Evolutionary conservation across 2,113 vertebrate genomes (phyloP).

Genomic region (Rattus norvegicus): DNA sequence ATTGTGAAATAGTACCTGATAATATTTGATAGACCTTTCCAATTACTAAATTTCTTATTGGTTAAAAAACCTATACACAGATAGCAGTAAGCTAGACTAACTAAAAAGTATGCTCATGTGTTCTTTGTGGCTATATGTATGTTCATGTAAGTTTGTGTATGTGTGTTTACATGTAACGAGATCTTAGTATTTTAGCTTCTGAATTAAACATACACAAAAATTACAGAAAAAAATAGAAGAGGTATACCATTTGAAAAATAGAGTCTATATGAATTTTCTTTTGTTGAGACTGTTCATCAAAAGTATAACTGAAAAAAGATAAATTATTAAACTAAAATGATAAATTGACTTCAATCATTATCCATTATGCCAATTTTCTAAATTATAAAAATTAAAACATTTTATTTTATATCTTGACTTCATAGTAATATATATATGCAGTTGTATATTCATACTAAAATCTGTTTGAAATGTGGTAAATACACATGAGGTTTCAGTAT

Average conservation of each 20-base stretch:
- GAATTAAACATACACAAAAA: slow-evolving; percentile 21
- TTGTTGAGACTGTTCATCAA: neutral
- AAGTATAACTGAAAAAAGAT: slow-evolving; percentile 13
- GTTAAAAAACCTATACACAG: slow-evolving; percentile 10
- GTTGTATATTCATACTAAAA: neutral
- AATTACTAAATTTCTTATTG: slow-evolving; percentile 8
- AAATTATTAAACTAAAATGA: slow-evolving; percentile 42
- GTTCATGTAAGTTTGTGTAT: neutral
- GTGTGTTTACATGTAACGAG: neutral
- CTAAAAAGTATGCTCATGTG: slow-evolving; percentile 1
- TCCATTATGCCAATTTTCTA: slow-evolving; percentile 32
- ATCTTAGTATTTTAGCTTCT: neutral
- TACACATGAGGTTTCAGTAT: slow-evolving; percentile 9
- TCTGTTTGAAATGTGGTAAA: neutral
- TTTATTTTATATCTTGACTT: neutral
- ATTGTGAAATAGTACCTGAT: neutral
- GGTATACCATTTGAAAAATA: neutral
- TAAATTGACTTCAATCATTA: neutral
- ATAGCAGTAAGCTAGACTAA: neutral
- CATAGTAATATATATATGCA: neutral
- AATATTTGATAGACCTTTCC: neutral
- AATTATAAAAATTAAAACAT: neutral
- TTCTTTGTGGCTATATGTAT: too few relatives aligned
- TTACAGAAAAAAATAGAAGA: slow-evolving; percentile 36
- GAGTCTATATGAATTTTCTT: neutral